Evolutionary conservation across 2,113 vertebrate genomes (phyloP).

Genomic region (Platysteira castanea): DNA sequence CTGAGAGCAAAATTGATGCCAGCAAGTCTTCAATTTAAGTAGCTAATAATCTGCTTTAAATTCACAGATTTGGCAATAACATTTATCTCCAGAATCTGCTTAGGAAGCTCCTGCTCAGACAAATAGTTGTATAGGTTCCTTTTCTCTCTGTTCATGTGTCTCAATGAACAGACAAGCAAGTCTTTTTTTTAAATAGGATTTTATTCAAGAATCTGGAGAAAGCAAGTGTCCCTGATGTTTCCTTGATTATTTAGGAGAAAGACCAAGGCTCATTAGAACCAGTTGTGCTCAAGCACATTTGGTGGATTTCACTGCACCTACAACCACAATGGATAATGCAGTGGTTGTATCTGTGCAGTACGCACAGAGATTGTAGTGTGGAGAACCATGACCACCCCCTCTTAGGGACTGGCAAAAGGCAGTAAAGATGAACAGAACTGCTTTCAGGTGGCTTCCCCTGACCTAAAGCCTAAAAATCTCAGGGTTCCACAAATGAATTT

Average conservation of each 20-base stretch:
- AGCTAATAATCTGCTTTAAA: not conserved
- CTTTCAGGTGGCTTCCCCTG: not conserved
- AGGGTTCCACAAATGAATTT: not conserved
- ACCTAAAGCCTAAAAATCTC: not conserved
- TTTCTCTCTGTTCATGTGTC: not conserved
- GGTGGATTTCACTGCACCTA: not conserved
- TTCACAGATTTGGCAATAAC: not conserved
- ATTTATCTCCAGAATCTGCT: not conserved
- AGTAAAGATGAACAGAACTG: not conserved
- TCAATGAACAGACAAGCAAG: not conserved
- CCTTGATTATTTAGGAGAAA: not conserved
- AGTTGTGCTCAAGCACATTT: not conserved
- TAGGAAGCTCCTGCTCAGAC: not conserved
- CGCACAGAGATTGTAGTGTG: not conserved
- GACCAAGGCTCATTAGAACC: not conserved
- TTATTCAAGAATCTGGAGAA: not conserved
- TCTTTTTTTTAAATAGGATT: not conserved
- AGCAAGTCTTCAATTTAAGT: not conserved
- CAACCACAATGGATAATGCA: not conserved
- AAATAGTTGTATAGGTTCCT: not conserved
- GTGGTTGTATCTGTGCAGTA: not conserved
- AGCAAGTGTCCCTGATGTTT: not conserved
- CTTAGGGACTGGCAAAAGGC: not conserved
- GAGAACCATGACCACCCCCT: not conserved
- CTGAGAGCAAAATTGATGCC: not conserved